Evolutionary conservation across 2,797 vertebrate species (phyloP).

Genomic region (Anguilla obscura): DNA sequence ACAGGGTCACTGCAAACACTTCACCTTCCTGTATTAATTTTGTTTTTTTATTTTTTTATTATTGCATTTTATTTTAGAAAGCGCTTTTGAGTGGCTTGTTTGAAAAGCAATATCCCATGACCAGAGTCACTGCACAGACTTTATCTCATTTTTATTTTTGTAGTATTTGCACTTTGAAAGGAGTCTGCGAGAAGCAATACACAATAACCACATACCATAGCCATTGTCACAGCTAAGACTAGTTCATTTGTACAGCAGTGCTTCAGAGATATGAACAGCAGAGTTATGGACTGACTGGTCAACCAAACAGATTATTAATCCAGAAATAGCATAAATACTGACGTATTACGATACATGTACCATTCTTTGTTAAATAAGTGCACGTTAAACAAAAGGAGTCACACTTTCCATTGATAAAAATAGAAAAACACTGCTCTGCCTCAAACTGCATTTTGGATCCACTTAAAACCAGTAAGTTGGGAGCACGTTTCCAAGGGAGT

Average conservation of each 20-base stretch:
- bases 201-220: not conserved
- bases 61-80: not conserved
- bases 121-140: not conserved
- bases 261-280: not conserved
- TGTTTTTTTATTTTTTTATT: not conserved
- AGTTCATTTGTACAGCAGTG: not conserved
- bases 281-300: too few species aligned
- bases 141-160: not conserved
- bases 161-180: not conserved
- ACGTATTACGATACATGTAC: not conserved
- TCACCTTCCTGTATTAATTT: conserved; percentile 9
- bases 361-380: not conserved
- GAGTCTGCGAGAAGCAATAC: not conserved
- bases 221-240: conserved; percentile 3
- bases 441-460: not conserved
- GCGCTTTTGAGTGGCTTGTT: not conserved
- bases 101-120: conserved; percentile 10
- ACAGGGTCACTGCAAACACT: not conserved
- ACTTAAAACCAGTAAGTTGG: not conserved
- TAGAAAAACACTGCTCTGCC: not conserved
- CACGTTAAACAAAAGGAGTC: not conserved
- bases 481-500: not conserved
- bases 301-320: not conserved
- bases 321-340: not conserved
- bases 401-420: not conserved